These are phyloP conservation scores for Gallinago stenura DNA, from an alignment of 2,797 vertebrate genomes.

Conservation along the genomic window DNA sequence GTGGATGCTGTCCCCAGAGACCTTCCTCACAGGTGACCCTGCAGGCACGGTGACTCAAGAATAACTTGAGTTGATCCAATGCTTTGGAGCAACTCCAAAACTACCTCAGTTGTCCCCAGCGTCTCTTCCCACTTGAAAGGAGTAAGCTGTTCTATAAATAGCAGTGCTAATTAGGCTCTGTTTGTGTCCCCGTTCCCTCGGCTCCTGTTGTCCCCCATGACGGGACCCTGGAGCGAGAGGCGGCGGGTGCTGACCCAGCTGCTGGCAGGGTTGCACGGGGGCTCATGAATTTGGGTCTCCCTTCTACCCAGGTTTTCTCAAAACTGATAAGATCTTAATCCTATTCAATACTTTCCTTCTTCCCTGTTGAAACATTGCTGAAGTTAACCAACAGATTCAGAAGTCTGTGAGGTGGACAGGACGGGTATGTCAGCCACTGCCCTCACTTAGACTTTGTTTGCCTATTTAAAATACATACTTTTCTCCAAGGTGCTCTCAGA, in stretches of 20 bases:
- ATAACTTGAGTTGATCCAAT: neutral
- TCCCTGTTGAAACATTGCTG: neutral
- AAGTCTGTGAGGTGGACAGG: neutral
- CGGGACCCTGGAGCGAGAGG: neutral
- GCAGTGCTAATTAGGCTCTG: neutral
- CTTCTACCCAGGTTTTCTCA: neutral
- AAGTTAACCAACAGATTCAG: neutral
- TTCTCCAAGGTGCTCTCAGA: neutral
- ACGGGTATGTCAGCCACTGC: accelerated
- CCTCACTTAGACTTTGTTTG: neutral
- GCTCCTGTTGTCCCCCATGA: neutral
- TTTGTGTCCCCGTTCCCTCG: neutral
- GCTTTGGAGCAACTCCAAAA: conserved; percentile 6
- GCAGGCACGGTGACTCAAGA: accelerated
- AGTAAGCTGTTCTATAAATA: conserved; percentile 22
- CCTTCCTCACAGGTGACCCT: neutral
- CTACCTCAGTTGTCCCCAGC: neutral
- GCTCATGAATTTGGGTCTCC: neutral
- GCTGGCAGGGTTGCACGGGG: neutral
- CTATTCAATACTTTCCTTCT: neutral
- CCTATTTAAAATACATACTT: neutral
- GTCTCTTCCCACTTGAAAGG: neutral
- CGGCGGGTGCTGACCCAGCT: neutral
- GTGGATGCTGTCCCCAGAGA: neutral
- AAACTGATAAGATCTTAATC: neutral